Percentiles rank a stretch among this genome's conserved stretches.
phyloP scores from a whole-genome alignment of 2,888 invertebrate species.

The Euphydryas editha region DNA sequence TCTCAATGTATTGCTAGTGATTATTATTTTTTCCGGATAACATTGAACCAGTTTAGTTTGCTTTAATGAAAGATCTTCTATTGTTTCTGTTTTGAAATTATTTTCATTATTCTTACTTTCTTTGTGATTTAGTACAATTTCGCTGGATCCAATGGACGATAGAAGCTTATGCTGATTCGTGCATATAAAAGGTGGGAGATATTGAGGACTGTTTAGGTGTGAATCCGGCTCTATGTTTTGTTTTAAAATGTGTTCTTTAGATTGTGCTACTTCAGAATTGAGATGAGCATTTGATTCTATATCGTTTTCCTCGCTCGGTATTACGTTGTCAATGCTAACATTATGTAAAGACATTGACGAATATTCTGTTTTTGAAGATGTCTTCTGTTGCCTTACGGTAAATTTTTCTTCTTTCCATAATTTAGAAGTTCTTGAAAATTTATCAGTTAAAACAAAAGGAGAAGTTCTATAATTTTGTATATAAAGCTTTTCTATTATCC shows the following conservation, averaged over 20 bases:
- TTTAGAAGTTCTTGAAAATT: slow-evolving; percentile 60
- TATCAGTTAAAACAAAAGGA: slow-evolving; percentile 64
- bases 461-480: slow-evolving; percentile 57
- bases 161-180: slow-evolving; percentile 61
- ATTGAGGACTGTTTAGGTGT: slow-evolving; percentile 32
- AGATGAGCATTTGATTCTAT: slow-evolving; percentile 52
- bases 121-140: slow-evolving; percentile 45
- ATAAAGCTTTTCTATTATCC: slow-evolving; percentile 65
- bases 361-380: slow-evolving; percentile 17
- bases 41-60: slow-evolving; percentile 51
- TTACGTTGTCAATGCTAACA: slow-evolving; percentile 33
- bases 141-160: slow-evolving; percentile 53
- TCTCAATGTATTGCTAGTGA: slow-evolving; percentile 47
- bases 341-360: slow-evolving; percentile 18
- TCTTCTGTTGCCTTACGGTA: slow-evolving; percentile 37
- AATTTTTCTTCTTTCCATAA: slow-evolving; percentile 55
- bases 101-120: slow-evolving; percentile 28
- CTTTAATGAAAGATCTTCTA: slow-evolving; percentile 43
- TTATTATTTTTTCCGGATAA: slow-evolving; percentile 53
- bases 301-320: slow-evolving; percentile 43
- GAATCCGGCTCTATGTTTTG: slow-evolving; percentile 42
- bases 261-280: slow-evolving; percentile 57
- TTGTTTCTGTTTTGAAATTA: slow-evolving; percentile 29
- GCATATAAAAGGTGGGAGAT: slow-evolving; percentile 53
- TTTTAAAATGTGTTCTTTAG: slow-evolving; percentile 37